Percentiles rank a stretch among this genome's conserved stretches.
These are phyloP conservation scores for Stercorarius parasiticus DNA, from an alignment of 2,113 vertebrate species.

Conservation along the genomic window DNA sequence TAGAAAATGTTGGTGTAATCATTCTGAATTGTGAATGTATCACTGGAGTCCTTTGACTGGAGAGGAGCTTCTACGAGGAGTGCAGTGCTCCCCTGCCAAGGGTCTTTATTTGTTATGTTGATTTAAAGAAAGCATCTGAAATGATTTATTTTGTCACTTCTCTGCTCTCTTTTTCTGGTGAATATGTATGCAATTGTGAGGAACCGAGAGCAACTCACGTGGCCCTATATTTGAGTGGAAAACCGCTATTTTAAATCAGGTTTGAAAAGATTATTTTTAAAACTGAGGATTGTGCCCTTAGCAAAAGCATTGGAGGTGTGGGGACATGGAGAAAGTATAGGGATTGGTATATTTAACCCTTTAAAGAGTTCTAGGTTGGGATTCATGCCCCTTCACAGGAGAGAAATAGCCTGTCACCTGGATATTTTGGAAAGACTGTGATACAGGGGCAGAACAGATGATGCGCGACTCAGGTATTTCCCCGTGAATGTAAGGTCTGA, in stretches of 20 bases:
- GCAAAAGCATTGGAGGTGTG: neutral
- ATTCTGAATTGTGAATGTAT: slow-evolving; percentile 40
- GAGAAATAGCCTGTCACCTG: neutral
- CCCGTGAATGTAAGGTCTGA: neutral
- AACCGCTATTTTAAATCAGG: neutral
- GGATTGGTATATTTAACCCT: neutral
- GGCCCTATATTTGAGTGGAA: neutral
- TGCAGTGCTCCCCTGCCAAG: neutral
- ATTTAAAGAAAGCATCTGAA: neutral
- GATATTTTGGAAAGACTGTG: neutral
- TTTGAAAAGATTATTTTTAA: slow-evolving; percentile 23
- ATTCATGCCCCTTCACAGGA: neutral
- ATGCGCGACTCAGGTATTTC: neutral
- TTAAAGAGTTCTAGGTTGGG: neutral
- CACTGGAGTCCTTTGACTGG: slow-evolving; percentile 8
- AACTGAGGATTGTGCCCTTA: neutral
- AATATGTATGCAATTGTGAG: neutral
- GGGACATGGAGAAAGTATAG: neutral
- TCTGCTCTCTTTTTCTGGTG: neutral
- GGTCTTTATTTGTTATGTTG: neutral
- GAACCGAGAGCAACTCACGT: neutral
- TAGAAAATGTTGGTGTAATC: slow-evolving; percentile 23
- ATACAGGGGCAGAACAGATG: neutral
- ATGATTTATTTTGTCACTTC: neutral
- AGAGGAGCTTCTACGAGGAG: neutral